Conservation (phyloP, 2,888 invertebrate species). For the Pristionchus exspectatus region DNA sequence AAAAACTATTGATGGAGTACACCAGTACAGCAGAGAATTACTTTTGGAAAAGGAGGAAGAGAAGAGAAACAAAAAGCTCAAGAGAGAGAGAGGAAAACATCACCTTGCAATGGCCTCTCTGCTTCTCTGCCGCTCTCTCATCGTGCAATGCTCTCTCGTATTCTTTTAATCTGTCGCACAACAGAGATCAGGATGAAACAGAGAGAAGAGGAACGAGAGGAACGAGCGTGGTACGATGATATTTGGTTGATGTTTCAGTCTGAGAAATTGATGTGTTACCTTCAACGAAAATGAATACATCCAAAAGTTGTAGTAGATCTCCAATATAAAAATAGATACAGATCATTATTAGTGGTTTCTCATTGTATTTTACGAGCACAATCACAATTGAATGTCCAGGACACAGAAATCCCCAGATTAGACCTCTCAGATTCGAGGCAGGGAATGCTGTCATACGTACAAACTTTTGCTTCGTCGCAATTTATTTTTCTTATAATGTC, state of each 20-base stretch:
- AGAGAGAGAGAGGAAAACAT: not conserved
- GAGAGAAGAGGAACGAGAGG: not conserved
- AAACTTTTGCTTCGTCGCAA: too few species aligned
- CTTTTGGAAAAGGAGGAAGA: not conserved
- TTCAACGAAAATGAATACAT: too few species aligned
- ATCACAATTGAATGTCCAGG: too few species aligned
- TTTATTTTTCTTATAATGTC: too few species aligned
- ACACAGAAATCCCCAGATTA: too few species aligned
- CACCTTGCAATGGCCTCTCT: not conserved
- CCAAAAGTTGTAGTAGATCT: too few species aligned
- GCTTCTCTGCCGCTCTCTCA: not conserved
- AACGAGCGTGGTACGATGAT: not conserved
- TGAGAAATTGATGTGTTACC: not conserved
- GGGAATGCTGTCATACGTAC: too few species aligned
- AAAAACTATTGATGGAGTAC: not conserved
- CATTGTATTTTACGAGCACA: too few species aligned
- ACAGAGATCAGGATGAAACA: not conserved
- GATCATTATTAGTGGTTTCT: too few species aligned
- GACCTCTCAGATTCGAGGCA: too few species aligned
- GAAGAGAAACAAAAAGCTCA: not conserved
- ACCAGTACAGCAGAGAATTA: too few species aligned
- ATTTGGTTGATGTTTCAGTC: not conserved
- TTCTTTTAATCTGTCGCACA: not conserved
- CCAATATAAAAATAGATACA: too few species aligned
- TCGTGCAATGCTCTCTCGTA: not conserved